Base-by-base conservation (phyloP, 2,888 invertebrate species). In the Orthosia gracilis region DNA sequence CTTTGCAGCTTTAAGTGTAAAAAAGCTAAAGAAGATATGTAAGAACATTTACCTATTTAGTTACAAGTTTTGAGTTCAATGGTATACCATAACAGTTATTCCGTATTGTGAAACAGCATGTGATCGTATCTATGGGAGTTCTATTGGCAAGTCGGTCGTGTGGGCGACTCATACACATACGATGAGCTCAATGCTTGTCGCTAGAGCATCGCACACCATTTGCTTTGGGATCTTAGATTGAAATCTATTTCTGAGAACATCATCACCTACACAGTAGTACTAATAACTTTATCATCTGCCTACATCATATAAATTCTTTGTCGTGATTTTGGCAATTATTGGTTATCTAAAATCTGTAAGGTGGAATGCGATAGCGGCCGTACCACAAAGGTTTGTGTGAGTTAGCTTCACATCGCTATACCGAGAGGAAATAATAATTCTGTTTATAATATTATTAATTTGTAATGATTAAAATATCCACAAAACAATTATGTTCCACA, bases 381-480 rank as follows among this genome's bases (percentile, higher is more conserved):
- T 12, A 55, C 12, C n/a, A 58, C 54, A 17, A 5, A 65, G 15
- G 59, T 40, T 50, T 31, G 62, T 66, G 71, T 66, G 68, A 74
- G 67, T 26, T 62, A 58, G 61, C 52, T 21, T 69, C 12, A 52
- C 31, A 11, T 23, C 50, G 26, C 49, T 15, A 52, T 67, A 59
- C 26, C 45, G 54, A 68, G 47, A 84, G 62, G 59, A 76, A 80
- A 72, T 67, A 70, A 74, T 77, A 31, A 64, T 69, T 64, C 45
- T 69, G 40, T 52, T 64, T 18, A 26, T 73, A 61, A 69, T 73
- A 68, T 54, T 71, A 81, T 73, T 72, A 80, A 84, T 83, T 73
- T 69, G 71, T 81, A 68, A 74, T 73, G n/a, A 69, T 84, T 78
- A 75, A 71, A 85, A 84, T 86, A 80, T 69, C 66, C 63, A 76